phyloP scores from a whole-genome alignment of 1,140 invertebrate species.

The Plutomurus gul region DNA sequence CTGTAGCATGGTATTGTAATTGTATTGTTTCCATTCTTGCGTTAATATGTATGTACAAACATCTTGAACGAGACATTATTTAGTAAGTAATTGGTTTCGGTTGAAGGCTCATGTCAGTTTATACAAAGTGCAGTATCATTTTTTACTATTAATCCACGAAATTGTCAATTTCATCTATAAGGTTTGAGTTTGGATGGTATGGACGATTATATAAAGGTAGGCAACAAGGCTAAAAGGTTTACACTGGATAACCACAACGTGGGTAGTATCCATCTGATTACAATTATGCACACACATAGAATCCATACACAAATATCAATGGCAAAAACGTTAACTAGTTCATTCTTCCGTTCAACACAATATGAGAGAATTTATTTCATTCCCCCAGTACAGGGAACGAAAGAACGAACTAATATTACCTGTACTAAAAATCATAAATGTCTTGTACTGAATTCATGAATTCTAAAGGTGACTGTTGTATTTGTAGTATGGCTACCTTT shows the following conservation, averaged over 20 bases:
- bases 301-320: neutral
- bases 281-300: neutral
- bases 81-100: constrained; percentile 5
- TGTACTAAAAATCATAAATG: too few species aligned
- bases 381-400: too few species aligned
- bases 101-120: constrained; percentile 26
- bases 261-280: too few species aligned
- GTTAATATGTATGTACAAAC: constrained; percentile 16
- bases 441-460: too few species aligned
- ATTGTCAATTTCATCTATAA: constrained; percentile 22
- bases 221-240: constrained; percentile 19
- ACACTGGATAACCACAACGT: too few species aligned
- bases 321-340: too few species aligned
- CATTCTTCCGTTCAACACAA: too few species aligned
- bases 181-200: constrained; percentile 21
- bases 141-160: neutral
- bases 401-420: too few species aligned
- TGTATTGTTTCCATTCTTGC: neutral
- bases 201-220: constrained; percentile 26
- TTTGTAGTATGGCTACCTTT: too few species aligned
- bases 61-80: neutral
- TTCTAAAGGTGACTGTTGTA: too few species aligned
- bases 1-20: neutral
- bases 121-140: constrained; percentile 2
- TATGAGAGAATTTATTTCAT: too few species aligned